Evolutionary conservation across 2,113 vertebrate species (phyloP).

Genomic region (Excalfactoria chinensis): DNA sequence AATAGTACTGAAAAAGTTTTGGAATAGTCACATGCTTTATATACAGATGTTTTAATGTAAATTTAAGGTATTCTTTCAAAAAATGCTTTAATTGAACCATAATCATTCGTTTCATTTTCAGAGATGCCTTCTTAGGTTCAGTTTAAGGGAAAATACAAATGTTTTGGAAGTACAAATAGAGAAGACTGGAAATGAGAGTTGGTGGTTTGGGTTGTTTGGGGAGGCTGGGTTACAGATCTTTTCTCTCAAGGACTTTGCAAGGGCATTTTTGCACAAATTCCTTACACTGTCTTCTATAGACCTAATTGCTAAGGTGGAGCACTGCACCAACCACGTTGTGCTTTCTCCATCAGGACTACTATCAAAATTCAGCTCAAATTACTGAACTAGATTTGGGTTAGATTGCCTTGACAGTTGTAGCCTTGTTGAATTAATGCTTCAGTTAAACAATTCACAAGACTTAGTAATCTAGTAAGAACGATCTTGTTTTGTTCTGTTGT

Average conservation of each 20-base stretch:
- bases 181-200: background rate
- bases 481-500: background rate
- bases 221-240: background rate
- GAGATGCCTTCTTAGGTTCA: background rate
- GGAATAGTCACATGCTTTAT: background rate
- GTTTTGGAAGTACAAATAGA: background rate
- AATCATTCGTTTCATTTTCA: background rate
- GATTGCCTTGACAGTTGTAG: background rate
- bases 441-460: background rate
- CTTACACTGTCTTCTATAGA: background rate
- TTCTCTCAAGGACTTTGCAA: background rate
- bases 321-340: background rate
- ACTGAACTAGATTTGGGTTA: background rate
- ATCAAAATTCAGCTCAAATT: background rate
- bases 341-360: background rate
- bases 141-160: background rate
- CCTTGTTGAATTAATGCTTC: background rate
- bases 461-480: background rate
- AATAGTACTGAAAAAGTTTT: background rate
- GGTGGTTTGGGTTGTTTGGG: background rate
- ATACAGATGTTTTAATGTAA: background rate
- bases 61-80: background rate
- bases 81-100: background rate
- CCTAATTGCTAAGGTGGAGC: background rate
- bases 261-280: background rate